Conservation (phyloP, 2,113 vertebrate genomes). For the Heterocephalus glaber region DNA sequence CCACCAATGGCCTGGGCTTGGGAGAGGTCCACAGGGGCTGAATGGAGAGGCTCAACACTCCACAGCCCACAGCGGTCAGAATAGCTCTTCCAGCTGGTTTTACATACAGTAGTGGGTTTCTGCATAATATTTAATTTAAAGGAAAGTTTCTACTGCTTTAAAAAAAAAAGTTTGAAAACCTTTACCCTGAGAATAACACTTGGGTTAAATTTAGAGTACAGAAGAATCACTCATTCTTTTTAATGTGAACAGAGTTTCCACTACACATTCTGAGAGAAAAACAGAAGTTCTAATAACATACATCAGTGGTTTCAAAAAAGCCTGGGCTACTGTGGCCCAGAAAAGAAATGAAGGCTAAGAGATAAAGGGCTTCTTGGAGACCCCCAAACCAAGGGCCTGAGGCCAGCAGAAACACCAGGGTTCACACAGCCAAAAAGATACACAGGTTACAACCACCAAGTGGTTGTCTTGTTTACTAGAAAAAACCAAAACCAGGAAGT, state of each 20-base stretch:
- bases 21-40: neutral
- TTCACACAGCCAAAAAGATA: neutral
- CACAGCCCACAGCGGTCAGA: neutral
- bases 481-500: neutral
- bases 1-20: rapidly evolving
- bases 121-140: constrained; percentile 38
- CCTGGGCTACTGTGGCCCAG: neutral
- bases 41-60: neutral
- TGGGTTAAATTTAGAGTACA: constrained; percentile 56
- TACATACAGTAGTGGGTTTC: constrained; percentile 55
- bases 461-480: neutral
- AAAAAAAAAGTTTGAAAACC: constrained; percentile 53
- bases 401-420: neutral
- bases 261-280: constrained; percentile 8
- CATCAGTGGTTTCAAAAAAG: neutral
- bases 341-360: neutral
- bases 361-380: neutral
- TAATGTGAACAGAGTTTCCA: constrained; percentile 43
- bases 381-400: neutral
- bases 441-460: neutral
- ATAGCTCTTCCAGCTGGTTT: constrained; percentile 25
- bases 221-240: constrained; percentile 38
- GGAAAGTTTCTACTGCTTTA: constrained; percentile 63
- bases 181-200: constrained; percentile 48
- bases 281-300: constrained; percentile 29